These are phyloP conservation scores for Phortica variegata DNA, from an alignment of 1,140 invertebrate genomes.

Conservation along the genomic window DNA sequence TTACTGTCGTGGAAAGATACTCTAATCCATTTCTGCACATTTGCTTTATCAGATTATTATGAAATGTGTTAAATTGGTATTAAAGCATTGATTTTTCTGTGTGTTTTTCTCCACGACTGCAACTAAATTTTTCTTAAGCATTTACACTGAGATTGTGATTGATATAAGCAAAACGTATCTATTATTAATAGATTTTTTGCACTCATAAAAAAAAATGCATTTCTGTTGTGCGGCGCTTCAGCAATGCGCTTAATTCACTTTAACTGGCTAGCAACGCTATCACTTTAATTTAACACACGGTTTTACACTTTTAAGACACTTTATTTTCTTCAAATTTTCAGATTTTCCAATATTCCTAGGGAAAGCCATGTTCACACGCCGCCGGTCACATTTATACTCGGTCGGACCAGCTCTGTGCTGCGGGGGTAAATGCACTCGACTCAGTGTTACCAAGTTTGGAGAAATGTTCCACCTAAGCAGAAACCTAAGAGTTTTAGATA, in stretches of 20 bases:
- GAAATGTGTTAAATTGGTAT: no score
- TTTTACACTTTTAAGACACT: constrained; percentile 46
- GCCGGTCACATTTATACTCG: constrained; percentile 43
- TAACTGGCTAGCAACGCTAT: constrained; percentile 18
- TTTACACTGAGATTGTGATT: not conserved
- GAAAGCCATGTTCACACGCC: constrained; percentile 62
- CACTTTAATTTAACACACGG: constrained; percentile 56
- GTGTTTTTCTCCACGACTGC: constrained; percentile 24
- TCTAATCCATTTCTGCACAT: no score
- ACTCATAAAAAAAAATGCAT: no score
- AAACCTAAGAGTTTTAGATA: no score
- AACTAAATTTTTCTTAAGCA: constrained; percentile 25
- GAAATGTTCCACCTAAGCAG: no score
- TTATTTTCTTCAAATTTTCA: constrained; percentile 51
- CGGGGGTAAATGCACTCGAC: no score
- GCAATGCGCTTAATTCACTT: not conserved
- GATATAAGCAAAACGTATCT: not conserved
- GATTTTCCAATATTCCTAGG: constrained; percentile 60
- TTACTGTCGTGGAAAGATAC: no score
- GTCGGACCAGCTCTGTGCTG: no score
- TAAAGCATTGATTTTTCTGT: no score
- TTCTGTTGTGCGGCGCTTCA: not conserved
- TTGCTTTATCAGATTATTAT: no score
- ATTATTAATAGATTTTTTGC: constrained; percentile 11
- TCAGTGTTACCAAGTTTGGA: no score